Base-by-base conservation (phyloP, 2,888 invertebrate species). In the Latrodectus hesperus region DNA sequence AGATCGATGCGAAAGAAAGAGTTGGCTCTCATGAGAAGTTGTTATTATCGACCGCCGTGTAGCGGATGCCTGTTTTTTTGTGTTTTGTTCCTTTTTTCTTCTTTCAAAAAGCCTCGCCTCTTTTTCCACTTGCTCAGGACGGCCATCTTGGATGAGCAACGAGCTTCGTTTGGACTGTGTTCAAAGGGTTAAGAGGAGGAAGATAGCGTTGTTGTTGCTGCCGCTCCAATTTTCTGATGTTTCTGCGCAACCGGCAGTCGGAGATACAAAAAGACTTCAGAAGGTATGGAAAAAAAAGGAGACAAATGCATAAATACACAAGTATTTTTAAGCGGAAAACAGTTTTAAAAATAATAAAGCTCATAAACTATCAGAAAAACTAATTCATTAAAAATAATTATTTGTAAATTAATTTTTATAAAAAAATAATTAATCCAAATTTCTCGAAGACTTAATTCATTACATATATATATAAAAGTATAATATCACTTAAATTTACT, bases 91-190 rank as follows among this genome's bases (percentile, higher is more conserved):
- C 68, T 79, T 80, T 86, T 86, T 86, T 85, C 76, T 86, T 80
- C 86, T 81, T 86, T 86, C 76, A 86, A 86, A 86, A 86, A 86
- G 86, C 80, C 76, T 81, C 76, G 80, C 80, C 86, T 86, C 86
- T 86, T 86, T 86, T 86, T 86, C 86, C 80, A 86, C 80, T 76
- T 74, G 80, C 80, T 70, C 78, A 64, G 53, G 79, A 79, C 84
- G 75, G 85, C 86, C 86, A 86, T 86, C 86, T 86, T 86, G 86
- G 81, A 86, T 81, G 86, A 86, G 86, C 80, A 60, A 76, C 81
- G 84, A 72, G 86, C 68, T 49, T 73, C 53, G 73, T 78, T 81
- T 84, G 76, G 76, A 70, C 75, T 70, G 86, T 86, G 81, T 76
- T 86, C 86, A 86, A 86, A 86, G 86, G 86, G 86, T 86, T 86